phyloP scores from a whole-genome alignment of 1,140 invertebrate genomes.

The Sweltsa coloradensis region DNA sequence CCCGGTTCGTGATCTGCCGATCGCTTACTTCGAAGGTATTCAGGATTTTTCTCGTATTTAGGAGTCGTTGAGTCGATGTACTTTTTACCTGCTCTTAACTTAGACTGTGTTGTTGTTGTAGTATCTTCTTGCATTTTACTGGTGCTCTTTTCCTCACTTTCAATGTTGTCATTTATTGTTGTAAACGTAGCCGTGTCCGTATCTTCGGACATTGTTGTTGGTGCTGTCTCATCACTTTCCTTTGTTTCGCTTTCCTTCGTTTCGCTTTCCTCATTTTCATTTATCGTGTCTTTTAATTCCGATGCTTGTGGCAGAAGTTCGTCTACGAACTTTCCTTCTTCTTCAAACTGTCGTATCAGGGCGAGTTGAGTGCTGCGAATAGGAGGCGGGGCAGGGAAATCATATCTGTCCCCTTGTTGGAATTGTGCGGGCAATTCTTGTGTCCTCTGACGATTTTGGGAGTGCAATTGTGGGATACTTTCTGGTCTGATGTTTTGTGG shows the following conservation, averaged over 20 bases:
- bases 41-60: too few relatives aligned
- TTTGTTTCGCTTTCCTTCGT: too few relatives aligned
- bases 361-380: constrained; percentile 18
- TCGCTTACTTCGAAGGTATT: constrained; percentile 28
- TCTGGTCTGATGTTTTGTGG: constrained; percentile 24
- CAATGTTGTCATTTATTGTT: background rate
- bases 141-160: too few relatives aligned
- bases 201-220: background rate
- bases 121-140: too few relatives aligned
- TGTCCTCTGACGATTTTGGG: constrained; percentile 17
- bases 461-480: constrained; percentile 23
- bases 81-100: too few relatives aligned
- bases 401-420: background rate
- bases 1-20: constrained; percentile 22
- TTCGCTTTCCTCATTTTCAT: too few relatives aligned
- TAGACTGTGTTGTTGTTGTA: too few relatives aligned
- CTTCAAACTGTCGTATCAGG: constrained; percentile 12
- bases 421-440: constrained; percentile 7
- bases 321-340: constrained; percentile 1
- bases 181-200: background rate
- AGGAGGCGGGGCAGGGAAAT: constrained; percentile 12
- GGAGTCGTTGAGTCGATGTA: too few relatives aligned
- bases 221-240: background rate
- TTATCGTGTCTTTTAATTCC: constrained; percentile 16
- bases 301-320: constrained; percentile 14